phyloP scores from a whole-genome alignment of 1,140 invertebrate species.

The Drosophila subobscura region DNA sequence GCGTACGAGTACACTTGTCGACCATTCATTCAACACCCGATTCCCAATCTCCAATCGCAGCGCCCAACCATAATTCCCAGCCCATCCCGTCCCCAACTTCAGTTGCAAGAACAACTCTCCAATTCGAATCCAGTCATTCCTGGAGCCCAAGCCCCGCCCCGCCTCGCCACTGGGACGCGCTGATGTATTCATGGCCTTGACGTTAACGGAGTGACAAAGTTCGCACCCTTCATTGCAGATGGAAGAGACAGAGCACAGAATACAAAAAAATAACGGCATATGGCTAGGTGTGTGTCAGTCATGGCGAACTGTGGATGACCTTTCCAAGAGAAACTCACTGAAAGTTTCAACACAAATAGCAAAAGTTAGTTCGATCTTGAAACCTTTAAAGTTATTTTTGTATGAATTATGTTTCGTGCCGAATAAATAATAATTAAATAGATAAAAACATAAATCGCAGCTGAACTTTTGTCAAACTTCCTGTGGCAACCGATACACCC shows the following conservation, averaged over 20 bases:
- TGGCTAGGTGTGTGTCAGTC: too few species aligned
- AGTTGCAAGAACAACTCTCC: constrained; percentile 13
- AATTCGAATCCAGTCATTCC: constrained; percentile 19
- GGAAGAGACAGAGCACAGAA: constrained; percentile 9
- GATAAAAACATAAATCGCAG: neutral
- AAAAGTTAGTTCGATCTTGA: too few species aligned
- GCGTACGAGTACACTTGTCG: too few species aligned
- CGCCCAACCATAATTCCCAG: constrained; percentile 32
- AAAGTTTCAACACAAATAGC: neutral
- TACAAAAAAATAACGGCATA: constrained; percentile 22
- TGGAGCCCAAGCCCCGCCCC: constrained; percentile 4
- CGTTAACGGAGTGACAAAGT: constrained; percentile 80
- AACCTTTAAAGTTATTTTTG: neutral
- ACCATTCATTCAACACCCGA: constrained; percentile 40
- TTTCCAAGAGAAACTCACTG: neutral
- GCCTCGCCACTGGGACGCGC: constrained; percentile 26
- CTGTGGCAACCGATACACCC: neutral
- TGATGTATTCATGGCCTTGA: constrained; percentile 80
- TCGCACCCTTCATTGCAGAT: constrained; percentile 69
- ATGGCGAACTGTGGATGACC: constrained; percentile 3
- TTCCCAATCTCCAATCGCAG: constrained; percentile 20
- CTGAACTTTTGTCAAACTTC: too few species aligned
- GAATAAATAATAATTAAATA: too few species aligned
- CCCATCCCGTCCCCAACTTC: constrained; percentile 29
- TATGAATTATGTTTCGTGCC: too few species aligned